phyloP scores from a whole-genome alignment of 2,888 invertebrate genomes.

The Rhaphigaster nebulosa region DNA sequence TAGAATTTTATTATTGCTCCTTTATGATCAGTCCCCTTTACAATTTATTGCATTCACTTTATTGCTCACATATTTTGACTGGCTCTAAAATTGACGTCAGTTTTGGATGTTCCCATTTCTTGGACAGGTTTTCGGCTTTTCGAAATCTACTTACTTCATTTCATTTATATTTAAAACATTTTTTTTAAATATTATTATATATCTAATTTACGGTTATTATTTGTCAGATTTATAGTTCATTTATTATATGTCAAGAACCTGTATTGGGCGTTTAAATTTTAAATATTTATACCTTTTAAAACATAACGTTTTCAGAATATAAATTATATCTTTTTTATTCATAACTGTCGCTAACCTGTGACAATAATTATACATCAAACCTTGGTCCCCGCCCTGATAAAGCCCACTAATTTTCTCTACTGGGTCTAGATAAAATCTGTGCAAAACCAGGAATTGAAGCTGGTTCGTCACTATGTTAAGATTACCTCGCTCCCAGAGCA shows the following conservation, averaged over 20 bases:
- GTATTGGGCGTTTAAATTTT: not conserved
- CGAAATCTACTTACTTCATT: not conserved
- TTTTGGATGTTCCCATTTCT: slow-evolving; percentile 5
- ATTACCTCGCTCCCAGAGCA: too few species aligned
- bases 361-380: too few species aligned
- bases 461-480: too few species aligned
- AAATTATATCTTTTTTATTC: not conserved
- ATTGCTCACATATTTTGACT: not conserved
- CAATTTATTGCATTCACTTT: not conserved
- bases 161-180: not conserved
- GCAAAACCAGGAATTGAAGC: too few species aligned
- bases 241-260: not conserved
- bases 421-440: too few species aligned
- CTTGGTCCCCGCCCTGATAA: too few species aligned
- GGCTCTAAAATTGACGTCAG: not conserved
- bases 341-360: not conserved
- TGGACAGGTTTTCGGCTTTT: not conserved
- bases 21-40: not conserved
- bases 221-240: not conserved
- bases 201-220: not conserved
- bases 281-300: not conserved
- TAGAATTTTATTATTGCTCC: not conserved
- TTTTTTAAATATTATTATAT: not conserved
- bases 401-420: too few species aligned
- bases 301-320: not conserved